Evolutionary conservation across 2,888 invertebrate species (phyloP), one percentile per base, ranked within the genome.

Genomic region (Coelopa pilipes): DNA sequence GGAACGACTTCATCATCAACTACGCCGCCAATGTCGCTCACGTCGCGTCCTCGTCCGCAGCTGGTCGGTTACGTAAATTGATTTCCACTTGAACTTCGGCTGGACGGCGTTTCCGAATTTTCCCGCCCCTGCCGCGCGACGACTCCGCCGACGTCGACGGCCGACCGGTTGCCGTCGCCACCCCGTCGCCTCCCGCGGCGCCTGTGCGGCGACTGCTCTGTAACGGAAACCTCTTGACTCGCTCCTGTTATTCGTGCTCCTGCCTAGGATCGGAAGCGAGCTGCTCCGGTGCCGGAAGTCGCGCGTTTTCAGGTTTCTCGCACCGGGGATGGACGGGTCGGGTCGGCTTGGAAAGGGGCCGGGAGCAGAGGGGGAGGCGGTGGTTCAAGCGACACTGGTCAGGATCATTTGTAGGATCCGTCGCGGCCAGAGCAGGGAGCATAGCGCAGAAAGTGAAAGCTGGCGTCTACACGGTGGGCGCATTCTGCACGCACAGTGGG

Each of bases 221-320:
- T 76, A 78, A 80, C 79, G 77, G 73, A 80, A 80, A 80, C 79
- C 79, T 77, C 79, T 76, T 80, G 79, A 80, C 79, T 78, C 76
- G 79, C 75, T 79, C 77, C 77, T 78, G 75, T 74, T 73, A 75
- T 70, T 68, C 66, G 67, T 59, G 65, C 19, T 49, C 53, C 67
- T 12, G 59, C 53, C 67, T 9, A 50, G 60, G 65, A 49, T 73
- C 75, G 75, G 78, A 78, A 79, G 76, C 67, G 67, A 72, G 57
- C 62, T 55, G 57, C 62, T 55, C 72, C 68, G 71, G 77, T 76
- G 74, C 24, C 76, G 75, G 77, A 79, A 78, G 75, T 76, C 65
- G 75, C 74, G 69, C 72, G 45, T 21, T 68, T 55, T 24, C 47
- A 46, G 72, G 50, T 63, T 65, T 49, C 46, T 50, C 19, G 34